These are phyloP conservation scores for Drosophila asahinai DNA, from an alignment of 1,140 invertebrate genomes.

Conservation along the genomic window DNA sequence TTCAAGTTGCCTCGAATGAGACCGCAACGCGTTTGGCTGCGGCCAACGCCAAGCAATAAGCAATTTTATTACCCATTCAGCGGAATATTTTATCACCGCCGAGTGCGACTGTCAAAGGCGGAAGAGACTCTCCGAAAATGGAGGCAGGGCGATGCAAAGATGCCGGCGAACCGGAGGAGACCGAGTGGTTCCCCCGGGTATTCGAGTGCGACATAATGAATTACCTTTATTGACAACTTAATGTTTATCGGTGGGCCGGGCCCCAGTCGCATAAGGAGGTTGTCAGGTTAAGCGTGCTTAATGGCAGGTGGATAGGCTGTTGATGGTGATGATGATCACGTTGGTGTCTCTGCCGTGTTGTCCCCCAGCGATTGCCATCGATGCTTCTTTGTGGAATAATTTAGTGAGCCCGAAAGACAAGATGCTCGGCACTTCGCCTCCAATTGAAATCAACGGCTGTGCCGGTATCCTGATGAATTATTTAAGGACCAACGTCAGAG, in stretches of 20 bases:
- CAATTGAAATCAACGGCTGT: slow-evolving; percentile 70
- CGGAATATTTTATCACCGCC: slow-evolving; percentile 70
- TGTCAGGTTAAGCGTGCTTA: slow-evolving; percentile 61
- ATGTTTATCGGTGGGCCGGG: slow-evolving; percentile 79
- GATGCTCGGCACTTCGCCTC: slow-evolving; percentile 52
- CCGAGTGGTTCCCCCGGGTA: slow-evolving; percentile 48
- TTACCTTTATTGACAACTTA: slow-evolving; percentile 85
- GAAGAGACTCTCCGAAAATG: slow-evolving; percentile 12
- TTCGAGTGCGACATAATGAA: slow-evolving; percentile 84
- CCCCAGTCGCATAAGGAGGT: slow-evolving; percentile 23
- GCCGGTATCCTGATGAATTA: slow-evolving; percentile 67
- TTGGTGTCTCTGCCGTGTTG: slow-evolving; percentile 22
- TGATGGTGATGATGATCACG: slow-evolving; percentile 55
- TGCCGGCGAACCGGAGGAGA: slow-evolving; percentile 4
- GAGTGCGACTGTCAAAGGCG: slow-evolving; percentile 61
- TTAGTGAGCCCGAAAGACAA: slow-evolving; percentile 57
- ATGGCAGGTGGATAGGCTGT: slow-evolving; percentile 80
- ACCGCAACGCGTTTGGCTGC: slow-evolving; percentile 51
- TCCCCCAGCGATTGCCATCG: slow-evolving; percentile 66
- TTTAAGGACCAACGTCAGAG: slow-evolving; percentile 48
- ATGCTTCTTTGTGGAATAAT: slow-evolving; percentile 66
- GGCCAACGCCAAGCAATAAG: slow-evolving; percentile 65
- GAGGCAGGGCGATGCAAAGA: slow-evolving; percentile 24
- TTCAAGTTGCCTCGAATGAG: slow-evolving; percentile 11
- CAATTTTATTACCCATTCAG: slow-evolving; percentile 73